Evolutionary conservation across 2,888 invertebrate genomes (phyloP).

Genomic region (Athalia cordata): DNA sequence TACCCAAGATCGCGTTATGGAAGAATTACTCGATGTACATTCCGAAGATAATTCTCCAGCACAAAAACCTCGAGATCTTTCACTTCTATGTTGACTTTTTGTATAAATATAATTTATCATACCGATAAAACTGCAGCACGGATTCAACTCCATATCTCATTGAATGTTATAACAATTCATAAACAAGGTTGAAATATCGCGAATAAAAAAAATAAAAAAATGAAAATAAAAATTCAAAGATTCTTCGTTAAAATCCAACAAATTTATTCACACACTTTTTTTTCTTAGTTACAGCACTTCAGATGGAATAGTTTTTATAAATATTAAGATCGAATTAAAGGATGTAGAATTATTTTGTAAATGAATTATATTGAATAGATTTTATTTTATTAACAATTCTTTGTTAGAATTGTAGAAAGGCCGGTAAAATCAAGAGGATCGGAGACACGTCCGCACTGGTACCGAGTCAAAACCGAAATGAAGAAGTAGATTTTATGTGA

Average conservation of each 20-base stretch:
- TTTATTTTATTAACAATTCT: too few relatives aligned
- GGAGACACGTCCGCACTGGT: conserved; percentile 19
- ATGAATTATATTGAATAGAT: too few relatives aligned
- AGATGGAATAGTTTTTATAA: too few relatives aligned
- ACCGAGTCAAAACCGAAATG: conserved; percentile 19
- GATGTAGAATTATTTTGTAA: too few relatives aligned
- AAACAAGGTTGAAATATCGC: background rate
- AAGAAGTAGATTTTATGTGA: background rate
- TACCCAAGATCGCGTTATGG: conserved; percentile 60
- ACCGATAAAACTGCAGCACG: conserved; percentile 57
- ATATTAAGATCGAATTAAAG: too few relatives aligned
- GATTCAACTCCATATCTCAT: conserved; percentile 53
- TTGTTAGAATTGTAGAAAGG: background rate
- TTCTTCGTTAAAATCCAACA: background rate
- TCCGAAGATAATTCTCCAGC: conserved; percentile 17
- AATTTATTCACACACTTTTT: background rate
- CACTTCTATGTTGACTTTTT: conserved; percentile 57
- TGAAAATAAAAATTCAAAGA: background rate
- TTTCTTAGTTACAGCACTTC: background rate
- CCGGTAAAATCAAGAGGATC: background rate
- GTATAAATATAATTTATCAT: conserved; percentile 60
- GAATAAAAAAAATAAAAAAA: background rate
- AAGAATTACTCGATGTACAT: conserved; percentile 47
- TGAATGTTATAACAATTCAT: background rate
- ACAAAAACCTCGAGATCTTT: conserved; percentile 4